phyloP scores from a whole-genome alignment of 1,140 invertebrate species.

The Macrosteles quadrilineatus region DNA sequence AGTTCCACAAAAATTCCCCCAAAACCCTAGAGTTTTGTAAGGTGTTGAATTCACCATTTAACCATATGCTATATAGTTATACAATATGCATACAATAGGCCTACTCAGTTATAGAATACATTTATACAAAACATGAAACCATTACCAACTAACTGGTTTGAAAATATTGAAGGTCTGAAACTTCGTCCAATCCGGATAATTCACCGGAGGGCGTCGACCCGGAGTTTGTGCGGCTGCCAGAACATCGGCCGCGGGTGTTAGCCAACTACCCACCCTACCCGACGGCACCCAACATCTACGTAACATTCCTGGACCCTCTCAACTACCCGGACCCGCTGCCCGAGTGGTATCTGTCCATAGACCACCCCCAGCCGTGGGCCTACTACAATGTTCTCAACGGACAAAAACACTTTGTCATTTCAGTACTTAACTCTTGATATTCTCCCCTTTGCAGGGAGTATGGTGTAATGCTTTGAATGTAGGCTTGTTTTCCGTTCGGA shows the following conservation, averaged over 20 bases:
- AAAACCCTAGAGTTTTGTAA: no score
- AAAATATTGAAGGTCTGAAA: slow-evolving; percentile 22
- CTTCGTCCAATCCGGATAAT: slow-evolving; percentile 22
- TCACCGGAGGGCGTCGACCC: slow-evolving; percentile 21
- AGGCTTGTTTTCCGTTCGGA: slow-evolving; percentile 1
- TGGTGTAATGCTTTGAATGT: slow-evolving; percentile 29
- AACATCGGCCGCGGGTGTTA: neutral
- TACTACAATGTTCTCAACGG: slow-evolving; percentile 24
- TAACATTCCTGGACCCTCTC: slow-evolving; percentile 32
- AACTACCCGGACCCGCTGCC: slow-evolving; percentile 10
- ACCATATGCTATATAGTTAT: no score
- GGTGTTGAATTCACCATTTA: no score
- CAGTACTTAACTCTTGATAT: slow-evolving; percentile 43
- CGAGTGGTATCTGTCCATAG: slow-evolving; percentile 39
- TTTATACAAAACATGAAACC: no score
- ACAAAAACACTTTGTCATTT: slow-evolving; percentile 38
- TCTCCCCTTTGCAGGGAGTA: slow-evolving; percentile 13
- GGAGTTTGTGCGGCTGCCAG: neutral
- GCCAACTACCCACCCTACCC: neutral
- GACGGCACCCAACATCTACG: slow-evolving; percentile 31
- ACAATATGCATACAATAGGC: no score
- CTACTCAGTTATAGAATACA: no score
- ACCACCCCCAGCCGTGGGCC: slow-evolving; percentile 17
- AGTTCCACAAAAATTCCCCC: no score
- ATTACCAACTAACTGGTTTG: no score